Percentiles rank a stretch among this genome's conserved stretches.
These are phyloP conservation scores for Pipistrellus nathusii DNA, from an alignment of 2,797 vertebrate genomes.

Conservation along the genomic window DNA sequence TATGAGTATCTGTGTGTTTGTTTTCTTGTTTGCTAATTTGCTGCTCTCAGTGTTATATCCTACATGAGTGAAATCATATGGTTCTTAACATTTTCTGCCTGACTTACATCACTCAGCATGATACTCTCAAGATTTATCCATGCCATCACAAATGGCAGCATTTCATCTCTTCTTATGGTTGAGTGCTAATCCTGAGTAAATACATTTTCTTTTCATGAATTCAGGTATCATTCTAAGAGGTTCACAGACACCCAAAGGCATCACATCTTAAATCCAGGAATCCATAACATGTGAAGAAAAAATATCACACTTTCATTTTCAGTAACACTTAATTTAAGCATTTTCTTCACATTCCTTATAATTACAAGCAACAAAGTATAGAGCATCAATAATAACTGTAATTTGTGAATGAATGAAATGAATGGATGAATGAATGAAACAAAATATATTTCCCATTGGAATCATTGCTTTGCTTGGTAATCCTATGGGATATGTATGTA, in stretches of 20 bases:
- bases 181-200: neutral
- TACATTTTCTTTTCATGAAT: neutral
- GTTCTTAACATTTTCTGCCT: neutral
- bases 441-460: neutral
- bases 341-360: neutral
- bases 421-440: too few relatives aligned
- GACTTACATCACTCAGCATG: neutral
- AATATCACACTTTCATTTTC: neutral
- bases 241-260: neutral
- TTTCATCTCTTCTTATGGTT: neutral
- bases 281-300: neutral
- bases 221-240: neutral
- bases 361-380: neutral
- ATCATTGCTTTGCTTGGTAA: neutral
- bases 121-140: neutral
- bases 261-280: neutral
- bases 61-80: neutral
- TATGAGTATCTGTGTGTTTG: neutral
- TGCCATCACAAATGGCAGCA: neutral
- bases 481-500: neutral
- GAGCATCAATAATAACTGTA: neutral
- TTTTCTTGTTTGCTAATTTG: neutral
- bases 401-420: neutral
- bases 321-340: neutral
- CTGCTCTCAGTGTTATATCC: neutral